phyloP scores from a whole-genome alignment of 2,113 vertebrate species.

The Clarias magur region DNA sequence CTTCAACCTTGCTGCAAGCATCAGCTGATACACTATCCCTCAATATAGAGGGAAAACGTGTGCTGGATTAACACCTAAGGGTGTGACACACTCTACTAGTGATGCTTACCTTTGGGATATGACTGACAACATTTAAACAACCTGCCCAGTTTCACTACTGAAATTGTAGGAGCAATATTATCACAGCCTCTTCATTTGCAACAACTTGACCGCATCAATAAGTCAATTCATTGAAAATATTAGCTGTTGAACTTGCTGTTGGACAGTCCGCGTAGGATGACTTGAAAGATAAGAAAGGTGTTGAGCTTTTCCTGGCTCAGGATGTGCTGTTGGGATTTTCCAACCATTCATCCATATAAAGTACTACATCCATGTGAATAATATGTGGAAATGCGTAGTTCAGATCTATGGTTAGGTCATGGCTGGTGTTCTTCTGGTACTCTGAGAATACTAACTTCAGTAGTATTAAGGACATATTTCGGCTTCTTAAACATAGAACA shows the following conservation, averaged over 20 bases:
- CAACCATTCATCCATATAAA: neutral
- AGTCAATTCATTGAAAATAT: neutral
- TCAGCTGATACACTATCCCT: neutral
- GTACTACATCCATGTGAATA: neutral
- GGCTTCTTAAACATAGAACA: neutral
- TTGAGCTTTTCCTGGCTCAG: neutral
- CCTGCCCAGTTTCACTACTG: neutral
- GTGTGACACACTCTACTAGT: neutral
- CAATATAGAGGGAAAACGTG: neutral
- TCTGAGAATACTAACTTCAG: neutral
- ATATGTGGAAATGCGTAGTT: neutral
- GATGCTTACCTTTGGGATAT: neutral
- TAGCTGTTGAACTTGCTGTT: neutral
- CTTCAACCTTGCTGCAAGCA: neutral
- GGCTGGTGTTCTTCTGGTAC: neutral
- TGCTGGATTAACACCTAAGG: neutral
- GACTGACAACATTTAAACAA: neutral
- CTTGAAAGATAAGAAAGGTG: too few species aligned
- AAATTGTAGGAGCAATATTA: neutral
- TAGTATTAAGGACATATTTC: neutral
- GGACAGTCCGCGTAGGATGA: neutral
- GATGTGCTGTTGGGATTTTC: neutral
- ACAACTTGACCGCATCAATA: neutral
- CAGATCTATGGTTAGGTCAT: neutral
- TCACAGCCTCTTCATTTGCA: neutral